Base-by-base conservation (phyloP, 2,888 invertebrate genomes). In the Brachyptera putata region DNA sequence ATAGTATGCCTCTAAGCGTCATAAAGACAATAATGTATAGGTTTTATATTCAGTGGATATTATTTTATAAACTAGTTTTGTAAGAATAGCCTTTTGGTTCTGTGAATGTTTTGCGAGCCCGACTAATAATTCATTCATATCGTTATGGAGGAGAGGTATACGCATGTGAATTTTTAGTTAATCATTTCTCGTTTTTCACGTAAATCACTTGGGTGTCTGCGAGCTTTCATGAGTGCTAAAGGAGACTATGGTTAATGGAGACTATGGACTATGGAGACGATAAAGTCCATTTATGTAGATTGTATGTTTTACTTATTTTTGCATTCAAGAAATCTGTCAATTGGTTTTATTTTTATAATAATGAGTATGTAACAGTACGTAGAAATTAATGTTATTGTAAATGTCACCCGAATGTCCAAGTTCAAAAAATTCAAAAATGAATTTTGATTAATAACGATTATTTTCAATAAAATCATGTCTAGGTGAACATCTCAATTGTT, bases 21-120 rank as follows among this genome's bases (percentile, higher is more conserved):
- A 25, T 16, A 26, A 2, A 49, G 49, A 14, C 26, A 24, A 50
- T 50, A 48, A 24, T 22, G 48, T 48, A 48, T 24, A 48, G 49
- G 26, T 50, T 50, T 50, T 30, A 26, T 50, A 25, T 25, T 14
- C 24, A 50, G 30, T 9, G 49, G 30, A 26, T 50, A 50, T 50
- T 50, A 50, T 50, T 26, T 50, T 50, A n/a, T n/a, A 50, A 50
- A 50, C 49, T 50, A 26, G 49, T 48, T 48, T 11, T n/a, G n/a
- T 16, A 25, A 48, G 24, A 48, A 48, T 24, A 48, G 49, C 16
- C n/a, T n/a, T n/a, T n/a, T n/a, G n/a, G n/a, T n/a, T n/a, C n/a
- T n/a, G n/a, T n/a, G n/a, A n/a, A 26, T 50, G 49, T 26, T 50
- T 50, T 26, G 49, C 49, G 26, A 30, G 26, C 2, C 3, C 5